A percentile compares a stretch with the other conserved stretches of the same genome.
phyloP scores from a whole-genome alignment of 2,797 vertebrate genomes.

The Hydrolagus colliei region DNA sequence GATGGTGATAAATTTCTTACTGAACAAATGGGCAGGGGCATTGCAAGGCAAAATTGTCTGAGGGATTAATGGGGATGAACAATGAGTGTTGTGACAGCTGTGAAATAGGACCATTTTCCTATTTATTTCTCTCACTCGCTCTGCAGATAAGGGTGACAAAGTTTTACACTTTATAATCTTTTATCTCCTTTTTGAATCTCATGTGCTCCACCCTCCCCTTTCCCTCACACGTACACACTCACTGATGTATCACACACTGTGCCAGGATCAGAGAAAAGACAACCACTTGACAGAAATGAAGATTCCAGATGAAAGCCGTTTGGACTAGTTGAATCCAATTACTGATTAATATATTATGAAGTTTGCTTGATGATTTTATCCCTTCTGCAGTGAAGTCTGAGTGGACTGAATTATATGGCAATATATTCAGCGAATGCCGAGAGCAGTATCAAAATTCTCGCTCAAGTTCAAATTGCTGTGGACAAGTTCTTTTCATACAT shows the following conservation, averaged over 20 bases:
- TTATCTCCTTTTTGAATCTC: not conserved
- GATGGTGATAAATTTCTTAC: constrained; percentile 24
- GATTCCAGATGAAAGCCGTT: not conserved
- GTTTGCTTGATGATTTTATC: not conserved
- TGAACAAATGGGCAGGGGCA: not conserved
- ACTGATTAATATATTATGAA: not conserved
- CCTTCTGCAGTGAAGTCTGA: not conserved
- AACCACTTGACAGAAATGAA: not conserved
- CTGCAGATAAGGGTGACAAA: constrained; percentile 13
- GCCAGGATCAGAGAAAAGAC: not conserved
- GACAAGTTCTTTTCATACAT: not conserved
- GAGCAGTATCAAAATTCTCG: not conserved
- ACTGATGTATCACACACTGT: not conserved
- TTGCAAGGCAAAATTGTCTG: not conserved
- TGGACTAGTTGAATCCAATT: constrained; percentile 4
- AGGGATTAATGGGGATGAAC: not conserved
- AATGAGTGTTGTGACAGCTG: not conserved
- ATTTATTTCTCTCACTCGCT: not conserved
- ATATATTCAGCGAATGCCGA: not conserved
- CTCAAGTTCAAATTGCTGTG: too few relatives aligned
- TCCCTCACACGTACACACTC: too few relatives aligned
- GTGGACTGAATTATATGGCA: not conserved
- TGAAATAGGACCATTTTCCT: not conserved
- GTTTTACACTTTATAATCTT: not conserved
- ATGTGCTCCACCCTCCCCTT: too few relatives aligned